Base-by-base conservation (phyloP, 2,113 vertebrate species). In the Tautogolabrus adspersus region DNA sequence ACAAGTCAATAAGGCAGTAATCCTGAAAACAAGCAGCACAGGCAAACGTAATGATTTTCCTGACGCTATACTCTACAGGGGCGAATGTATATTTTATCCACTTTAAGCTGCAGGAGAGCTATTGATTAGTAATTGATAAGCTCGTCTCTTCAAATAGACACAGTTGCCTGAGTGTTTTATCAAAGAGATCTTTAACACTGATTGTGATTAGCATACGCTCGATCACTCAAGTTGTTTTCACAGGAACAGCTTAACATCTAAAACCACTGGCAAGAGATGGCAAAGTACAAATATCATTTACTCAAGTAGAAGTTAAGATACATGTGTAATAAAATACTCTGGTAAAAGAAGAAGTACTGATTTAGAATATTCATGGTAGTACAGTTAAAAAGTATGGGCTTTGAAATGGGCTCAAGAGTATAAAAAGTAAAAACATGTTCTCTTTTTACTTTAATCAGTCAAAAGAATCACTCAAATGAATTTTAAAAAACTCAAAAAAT, bases 61-160 rank as follows among this genome's bases (percentile, higher is more conserved):
- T 71, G 42, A 55, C 57, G 2, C 75, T 42, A 23, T 47, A 40
- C 57, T 86, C 86, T 82, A 66, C 77, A 40, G 86, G 76, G 79
- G 62, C 34, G 61, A 81, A 90, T 92, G 85, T 83, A 89, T 89
- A 86, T 90, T 87, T 92, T 71, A 92, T 90, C 59, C 37, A 19
- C 65, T 79, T 60, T 86, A 85, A 87, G 69, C 85, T 86, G 77
- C 63, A 77, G 66, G 87, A 89, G 72, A 82, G 61, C 61, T 91
- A 93, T 93, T 89, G 93, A 94, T 94, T 82, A 79, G 82, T 86
- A 91, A 89, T 79, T 90, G 85, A 87, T 89, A 84, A 57, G 78
- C 84, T 72, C 49, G 67, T 83, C 81, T 79, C 82, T 88, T 90
- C 83, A 76, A 87, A 77, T 78, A 79, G 68, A 81, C 84, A 58